These are phyloP conservation scores for Copsychus sechellarum DNA, from an alignment of 2,113 vertebrate species.

Conservation along the genomic window DNA sequence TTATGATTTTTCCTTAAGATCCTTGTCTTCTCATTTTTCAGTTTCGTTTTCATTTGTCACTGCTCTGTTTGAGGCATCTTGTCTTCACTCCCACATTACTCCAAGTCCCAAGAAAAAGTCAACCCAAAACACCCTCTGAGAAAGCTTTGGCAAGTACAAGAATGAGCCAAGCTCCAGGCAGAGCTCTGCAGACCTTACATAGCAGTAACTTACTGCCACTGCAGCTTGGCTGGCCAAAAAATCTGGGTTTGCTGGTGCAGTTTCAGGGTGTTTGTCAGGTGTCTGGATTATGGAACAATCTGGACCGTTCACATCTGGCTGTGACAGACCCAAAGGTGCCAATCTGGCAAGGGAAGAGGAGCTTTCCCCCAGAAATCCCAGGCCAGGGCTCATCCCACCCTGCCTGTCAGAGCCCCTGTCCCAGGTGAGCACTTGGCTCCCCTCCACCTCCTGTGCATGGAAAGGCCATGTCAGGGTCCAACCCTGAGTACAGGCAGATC, in stretches of 20 bases:
- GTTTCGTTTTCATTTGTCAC: conserved; percentile 43
- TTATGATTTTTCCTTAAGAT: conserved; percentile 55
- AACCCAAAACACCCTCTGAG: background rate
- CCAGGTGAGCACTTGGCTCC: background rate
- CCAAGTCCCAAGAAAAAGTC: conserved; percentile 15
- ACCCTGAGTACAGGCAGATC: background rate
- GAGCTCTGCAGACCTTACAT: background rate
- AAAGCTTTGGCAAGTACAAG: background rate
- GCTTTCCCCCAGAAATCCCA: background rate
- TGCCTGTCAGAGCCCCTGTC: background rate
- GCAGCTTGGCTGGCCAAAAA: background rate
- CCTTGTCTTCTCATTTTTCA: conserved; percentile 54
- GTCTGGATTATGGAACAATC: background rate
- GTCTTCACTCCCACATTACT: background rate
- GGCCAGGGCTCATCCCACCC: background rate
- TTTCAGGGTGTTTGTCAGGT: background rate
- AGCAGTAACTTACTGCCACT: background rate
- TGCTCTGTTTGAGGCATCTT: conserved; percentile 19
- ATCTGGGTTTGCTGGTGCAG: background rate
- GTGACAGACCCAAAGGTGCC: background rate
- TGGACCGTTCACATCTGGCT: rapidly evolving
- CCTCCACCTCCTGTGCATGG: rapidly evolving
- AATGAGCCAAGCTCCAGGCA: background rate
- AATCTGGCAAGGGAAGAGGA: background rate
- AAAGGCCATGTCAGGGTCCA: background rate